Base-by-base conservation (phyloP, 2,888 invertebrate genomes). In the Agrochola litura region DNA sequence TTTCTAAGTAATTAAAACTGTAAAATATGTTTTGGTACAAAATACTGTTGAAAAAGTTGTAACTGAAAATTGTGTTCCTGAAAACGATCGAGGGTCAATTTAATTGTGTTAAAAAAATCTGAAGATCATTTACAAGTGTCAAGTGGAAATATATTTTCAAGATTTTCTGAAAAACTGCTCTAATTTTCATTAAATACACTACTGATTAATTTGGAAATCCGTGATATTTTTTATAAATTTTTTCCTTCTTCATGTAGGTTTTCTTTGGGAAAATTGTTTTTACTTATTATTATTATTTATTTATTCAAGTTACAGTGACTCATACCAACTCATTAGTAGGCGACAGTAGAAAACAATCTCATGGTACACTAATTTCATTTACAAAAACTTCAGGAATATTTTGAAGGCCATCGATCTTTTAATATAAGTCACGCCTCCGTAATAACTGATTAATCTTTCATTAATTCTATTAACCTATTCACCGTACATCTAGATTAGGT, bases 401-500 rank as follows among this genome's bases (percentile, higher is more conserved):
- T 76, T 56, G 67, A 68, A 76, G 67, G 82, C 6, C 22, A 67
- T 4, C 3, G 8, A 0, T 49, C 25, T 30, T 58, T 58, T 68
- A 76, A 52, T 58, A 68, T 6, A n/a, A 37, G 52, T 58, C 63
- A 66, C 66, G 43, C 60, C 60, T 56, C 25, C n/a, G 22, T 25
- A 43, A 22, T 52, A 77, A 25, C 14, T 41, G 37, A 67, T 67
- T n/a, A 43, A 71, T 72, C 54, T 73, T 58, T 46, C 10, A 79
- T 66, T 61, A 73, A 69, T 67, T 73, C 68, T 63, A 49, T 58
- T 37, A 63, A 37, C 69, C 67, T 72, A 68, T 68, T 30, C 79
- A 52, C 64, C 60, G 64, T 37, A 73, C 46, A 82, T 83, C 82
- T 77, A 85, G 83, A 85, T 82, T 73, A 77, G 60, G 54, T 64